These are phyloP conservation scores for Nannoperca australis DNA, from an alignment of 2,797 vertebrate genomes.

Conservation along the genomic window DNA sequence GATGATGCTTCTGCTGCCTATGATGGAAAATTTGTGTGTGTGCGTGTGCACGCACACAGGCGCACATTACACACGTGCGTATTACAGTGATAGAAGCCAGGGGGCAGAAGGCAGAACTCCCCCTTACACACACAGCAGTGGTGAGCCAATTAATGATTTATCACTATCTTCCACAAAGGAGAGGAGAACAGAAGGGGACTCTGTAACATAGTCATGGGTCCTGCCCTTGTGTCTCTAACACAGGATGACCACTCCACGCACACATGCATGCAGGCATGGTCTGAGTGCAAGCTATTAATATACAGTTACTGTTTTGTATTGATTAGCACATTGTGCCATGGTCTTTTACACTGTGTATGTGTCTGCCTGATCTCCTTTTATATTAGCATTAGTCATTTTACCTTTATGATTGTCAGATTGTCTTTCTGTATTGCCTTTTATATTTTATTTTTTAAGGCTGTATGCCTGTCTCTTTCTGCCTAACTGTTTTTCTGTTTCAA, in stretches of 20 bases:
- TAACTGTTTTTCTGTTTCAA: neutral
- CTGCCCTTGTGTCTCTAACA: conserved; percentile 59
- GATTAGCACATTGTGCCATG: neutral
- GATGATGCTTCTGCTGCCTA: conserved; percentile 80
- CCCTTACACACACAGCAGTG: conserved; percentile 42
- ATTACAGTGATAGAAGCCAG: conserved; percentile 76
- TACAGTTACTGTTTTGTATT: neutral
- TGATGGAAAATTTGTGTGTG: conserved; percentile 71
- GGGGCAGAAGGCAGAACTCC: conserved; percentile 73
- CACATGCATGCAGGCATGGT: neutral
- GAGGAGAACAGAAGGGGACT: conserved; percentile 68
- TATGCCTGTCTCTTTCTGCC: neutral
- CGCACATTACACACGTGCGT: neutral
- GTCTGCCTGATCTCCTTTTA: neutral
- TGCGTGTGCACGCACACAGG: neutral
- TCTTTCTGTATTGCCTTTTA: neutral
- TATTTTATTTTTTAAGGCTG: neutral
- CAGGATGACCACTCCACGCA: conserved; percentile 58
- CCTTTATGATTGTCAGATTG: neutral
- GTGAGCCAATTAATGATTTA: conserved; percentile 78
- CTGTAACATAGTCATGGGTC: conserved; percentile 63
- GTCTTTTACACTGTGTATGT: neutral
- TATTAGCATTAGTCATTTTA: neutral
- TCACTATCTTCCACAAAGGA: conserved; percentile 74
- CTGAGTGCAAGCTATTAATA: neutral